phyloP scores from a whole-genome alignment of 2,888 invertebrate species.

The Hartigia nigra region DNA sequence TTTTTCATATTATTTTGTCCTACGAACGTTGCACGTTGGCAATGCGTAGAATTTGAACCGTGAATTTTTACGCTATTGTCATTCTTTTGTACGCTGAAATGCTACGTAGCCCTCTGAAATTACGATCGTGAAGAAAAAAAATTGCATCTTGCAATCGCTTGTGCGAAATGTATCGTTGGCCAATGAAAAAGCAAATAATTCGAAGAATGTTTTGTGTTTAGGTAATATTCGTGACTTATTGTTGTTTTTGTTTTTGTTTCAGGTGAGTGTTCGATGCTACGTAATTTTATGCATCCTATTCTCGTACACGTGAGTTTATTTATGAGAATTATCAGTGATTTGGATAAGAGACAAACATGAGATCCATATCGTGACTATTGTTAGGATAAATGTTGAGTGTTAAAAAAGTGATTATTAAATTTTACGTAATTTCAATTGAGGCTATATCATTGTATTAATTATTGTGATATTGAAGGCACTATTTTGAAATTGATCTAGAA shows the following conservation, averaged over 20 bases:
- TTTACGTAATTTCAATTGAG: neutral
- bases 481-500: neutral
- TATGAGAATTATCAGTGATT: neutral
- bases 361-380: neutral
- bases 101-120: neutral
- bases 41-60: neutral
- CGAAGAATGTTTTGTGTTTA: neutral
- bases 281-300: neutral
- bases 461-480: neutral
- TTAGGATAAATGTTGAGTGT: neutral
- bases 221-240: neutral
- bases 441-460: neutral
- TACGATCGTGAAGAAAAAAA: neutral
- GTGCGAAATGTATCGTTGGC: neutral
- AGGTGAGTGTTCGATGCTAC: neutral
- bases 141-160: neutral
- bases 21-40: neutral
- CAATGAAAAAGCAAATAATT: too few relatives aligned
- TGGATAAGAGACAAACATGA: neutral
- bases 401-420: too few relatives aligned
- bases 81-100: neutral
- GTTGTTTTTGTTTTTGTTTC: neutral
- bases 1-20: neutral
- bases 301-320: neutral
- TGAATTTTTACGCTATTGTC: neutral